Evolutionary conservation across 30 jellyfish, hydroid and myxozoan species (phyloP), one percentile per base, ranked within the genome.

Genomic region (Phacellophora camtschatica): DNA sequence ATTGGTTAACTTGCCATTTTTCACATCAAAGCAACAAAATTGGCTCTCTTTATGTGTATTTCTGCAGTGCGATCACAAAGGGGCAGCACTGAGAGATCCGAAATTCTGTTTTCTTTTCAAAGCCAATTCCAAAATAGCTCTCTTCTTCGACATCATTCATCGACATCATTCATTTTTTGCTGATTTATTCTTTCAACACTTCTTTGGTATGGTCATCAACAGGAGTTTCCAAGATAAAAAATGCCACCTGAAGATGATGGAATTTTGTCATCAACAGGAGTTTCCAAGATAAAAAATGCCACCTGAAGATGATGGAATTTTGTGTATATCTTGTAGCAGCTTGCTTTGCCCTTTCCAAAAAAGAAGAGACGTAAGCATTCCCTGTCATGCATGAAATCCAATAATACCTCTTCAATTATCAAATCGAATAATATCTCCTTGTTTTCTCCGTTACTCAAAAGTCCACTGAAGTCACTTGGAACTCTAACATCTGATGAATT

Each of bases 1-100:
- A n/a, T n/a, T n/a, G n/a, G n/a, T n/a, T n/a, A n/a, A n/a, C n/a
- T n/a, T 51, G 7, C 22, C 20, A 6, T 51, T 10, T 18, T 7
- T 51, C 29, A 18, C 22, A 9, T 30, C n/a, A 51, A 18, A 9
- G 7, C 67, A 18, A 7, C 9, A 30, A 51, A 48, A 36, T 73
- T 73, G 29, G 86, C 83, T 73, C 86, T 50, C 66, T 58, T 39
- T 57, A 75, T 34, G 71, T 75, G 88, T 19, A 75, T n/a, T 24
- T 54, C 27, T 56, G 45, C 6, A 3, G 49, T 75, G 25, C 28
- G 39, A 12, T 34, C 24, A 46, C 88, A 75, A 35, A 66, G 88
- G 30, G 88, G 88, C 16, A 75, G 81, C 81, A 53, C 30, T n/a
- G 84, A 54, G 72, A 68, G 72, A 68, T 42, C 83, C 7, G 83